phyloP scores from a whole-genome alignment of 2,113 vertebrate species.

The Nestor notabilis region DNA sequence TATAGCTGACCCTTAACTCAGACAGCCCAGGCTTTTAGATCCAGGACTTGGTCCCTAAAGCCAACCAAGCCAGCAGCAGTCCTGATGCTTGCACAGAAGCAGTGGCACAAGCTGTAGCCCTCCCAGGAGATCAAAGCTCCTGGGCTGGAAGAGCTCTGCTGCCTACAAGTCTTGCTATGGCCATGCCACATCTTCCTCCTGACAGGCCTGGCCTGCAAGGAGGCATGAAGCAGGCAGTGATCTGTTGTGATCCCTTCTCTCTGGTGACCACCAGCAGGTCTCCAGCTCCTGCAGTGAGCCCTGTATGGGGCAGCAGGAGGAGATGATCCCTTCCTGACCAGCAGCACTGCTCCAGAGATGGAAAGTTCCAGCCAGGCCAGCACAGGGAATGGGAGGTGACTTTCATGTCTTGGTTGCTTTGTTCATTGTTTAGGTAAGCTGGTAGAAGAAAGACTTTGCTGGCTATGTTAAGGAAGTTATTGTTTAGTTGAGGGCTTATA shows the following conservation, averaged over 20 bases:
- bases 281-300: background rate
- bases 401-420: background rate
- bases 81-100: background rate
- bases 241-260: background rate
- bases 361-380: background rate
- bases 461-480: background rate
- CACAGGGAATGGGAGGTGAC: background rate
- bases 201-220: accelerated
- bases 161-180: background rate
- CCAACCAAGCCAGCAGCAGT: background rate
- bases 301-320: background rate
- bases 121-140: background rate
- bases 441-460: background rate
- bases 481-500: slow-evolving; percentile 33
- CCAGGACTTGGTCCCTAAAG: background rate
- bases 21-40: background rate
- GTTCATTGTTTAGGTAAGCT: background rate
- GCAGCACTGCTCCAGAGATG: accelerated
- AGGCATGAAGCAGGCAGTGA: background rate
- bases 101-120: background rate
- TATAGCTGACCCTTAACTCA: background rate
- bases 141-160: background rate
- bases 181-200: background rate
- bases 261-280: background rate
- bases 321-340: accelerated